These are phyloP conservation scores for Rhizoglyphus robini DNA, from an alignment of 1,140 invertebrate genomes.

Conservation along the genomic window DNA sequence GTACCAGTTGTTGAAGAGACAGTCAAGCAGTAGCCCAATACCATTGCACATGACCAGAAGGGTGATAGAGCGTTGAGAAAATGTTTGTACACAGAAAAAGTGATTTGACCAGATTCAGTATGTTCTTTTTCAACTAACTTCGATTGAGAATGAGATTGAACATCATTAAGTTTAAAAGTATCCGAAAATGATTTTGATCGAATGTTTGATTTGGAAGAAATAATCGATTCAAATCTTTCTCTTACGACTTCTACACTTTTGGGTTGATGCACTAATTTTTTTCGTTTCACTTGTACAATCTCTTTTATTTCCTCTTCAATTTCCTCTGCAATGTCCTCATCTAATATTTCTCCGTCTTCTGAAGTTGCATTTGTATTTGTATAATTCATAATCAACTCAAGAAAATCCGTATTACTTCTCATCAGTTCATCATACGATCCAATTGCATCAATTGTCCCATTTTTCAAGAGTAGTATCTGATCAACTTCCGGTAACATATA, in stretches of 20 bases:
- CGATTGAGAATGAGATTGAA: too few relatives aligned
- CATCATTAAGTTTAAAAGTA: too few relatives aligned
- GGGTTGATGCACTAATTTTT: neutral
- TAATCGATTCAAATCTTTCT: neutral
- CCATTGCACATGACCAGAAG: slow-evolving; percentile 5
- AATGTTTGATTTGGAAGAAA: neutral
- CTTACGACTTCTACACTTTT: too few relatives aligned
- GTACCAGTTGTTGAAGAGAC: slow-evolving; percentile 29
- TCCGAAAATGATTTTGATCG: too few relatives aligned
- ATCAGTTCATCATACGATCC: slow-evolving; percentile 37
- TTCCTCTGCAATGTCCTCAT: neutral
- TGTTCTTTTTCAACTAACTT: slow-evolving; percentile 41
- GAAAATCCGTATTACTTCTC: slow-evolving; percentile 31
- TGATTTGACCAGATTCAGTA: slow-evolving; percentile 17
- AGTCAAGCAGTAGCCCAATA: slow-evolving; percentile 22
- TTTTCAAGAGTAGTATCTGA: slow-evolving; percentile 67
- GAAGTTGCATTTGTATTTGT: slow-evolving; percentile 36
- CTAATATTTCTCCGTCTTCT: neutral
- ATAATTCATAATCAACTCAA: slow-evolving; percentile 43
- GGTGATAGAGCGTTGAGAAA: neutral
- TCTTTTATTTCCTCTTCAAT: neutral
- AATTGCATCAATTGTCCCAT: slow-evolving; percentile 43
- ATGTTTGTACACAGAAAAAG: slow-evolving; percentile 16
- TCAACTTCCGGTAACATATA: slow-evolving; percentile 66
- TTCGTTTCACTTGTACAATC: neutral